phyloP scores from a whole-genome alignment of 2,797 vertebrate genomes.

The Mallotus villosus region DNA sequence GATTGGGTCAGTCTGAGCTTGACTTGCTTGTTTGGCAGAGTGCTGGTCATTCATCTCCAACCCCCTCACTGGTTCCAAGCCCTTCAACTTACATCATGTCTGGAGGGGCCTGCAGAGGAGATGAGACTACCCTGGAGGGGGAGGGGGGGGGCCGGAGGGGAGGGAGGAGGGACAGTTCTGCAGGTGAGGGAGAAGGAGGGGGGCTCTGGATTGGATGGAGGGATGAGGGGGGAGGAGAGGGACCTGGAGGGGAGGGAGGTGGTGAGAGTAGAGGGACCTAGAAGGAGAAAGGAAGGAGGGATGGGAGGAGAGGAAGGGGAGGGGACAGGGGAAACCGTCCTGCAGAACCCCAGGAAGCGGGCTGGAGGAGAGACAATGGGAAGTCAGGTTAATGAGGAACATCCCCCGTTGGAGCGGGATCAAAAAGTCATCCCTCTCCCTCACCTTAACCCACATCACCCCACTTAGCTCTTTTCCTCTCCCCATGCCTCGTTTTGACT shows the following conservation, averaged over 20 bases:
- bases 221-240: neutral
- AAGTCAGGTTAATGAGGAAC: too few species aligned
- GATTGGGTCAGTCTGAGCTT: neutral
- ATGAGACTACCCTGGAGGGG: neutral
- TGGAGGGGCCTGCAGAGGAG: neutral
- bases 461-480: neutral
- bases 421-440: too few species aligned
- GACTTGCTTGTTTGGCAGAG: neutral
- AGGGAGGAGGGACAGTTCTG: too few species aligned
- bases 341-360: too few species aligned
- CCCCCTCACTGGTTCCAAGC: neutral
- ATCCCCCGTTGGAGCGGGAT: too few species aligned
- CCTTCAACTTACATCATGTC: neutral
- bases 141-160: too few species aligned
- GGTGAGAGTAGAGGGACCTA: too few species aligned
- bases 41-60: neutral
- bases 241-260: neutral
- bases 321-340: too few species aligned
- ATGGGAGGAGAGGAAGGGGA: too few species aligned
- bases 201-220: neutral
- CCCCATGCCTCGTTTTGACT: neutral
- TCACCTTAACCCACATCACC: too few species aligned
- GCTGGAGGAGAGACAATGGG: too few species aligned
- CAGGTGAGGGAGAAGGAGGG: neutral
- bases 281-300: too few species aligned